phyloP scores from a whole-genome alignment of 2,797 vertebrate species.

The Melanotaenia maccullochi region DNA sequence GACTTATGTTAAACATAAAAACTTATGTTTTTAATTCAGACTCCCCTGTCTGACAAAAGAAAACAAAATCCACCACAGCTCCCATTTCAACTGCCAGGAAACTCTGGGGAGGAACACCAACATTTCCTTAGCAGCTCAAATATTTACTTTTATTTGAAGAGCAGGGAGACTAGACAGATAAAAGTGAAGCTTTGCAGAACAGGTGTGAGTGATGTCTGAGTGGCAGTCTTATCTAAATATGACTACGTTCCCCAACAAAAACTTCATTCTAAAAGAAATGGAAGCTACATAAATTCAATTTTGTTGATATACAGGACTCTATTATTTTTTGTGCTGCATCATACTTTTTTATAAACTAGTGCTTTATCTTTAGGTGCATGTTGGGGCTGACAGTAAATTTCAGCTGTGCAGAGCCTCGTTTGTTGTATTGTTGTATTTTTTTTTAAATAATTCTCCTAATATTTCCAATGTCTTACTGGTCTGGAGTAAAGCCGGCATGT shows the following conservation, averaged over 20 bases:
- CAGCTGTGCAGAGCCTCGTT: background rate
- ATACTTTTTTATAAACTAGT: background rate
- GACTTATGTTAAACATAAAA: conserved; percentile 6
- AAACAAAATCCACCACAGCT: conserved; percentile 39
- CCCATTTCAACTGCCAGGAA: conserved; percentile 62
- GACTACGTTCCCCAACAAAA: background rate
- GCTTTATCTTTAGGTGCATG: no score
- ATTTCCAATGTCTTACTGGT: background rate
- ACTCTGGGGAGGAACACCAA: conserved; percentile 33
- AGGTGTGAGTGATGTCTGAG: conserved; percentile 49
- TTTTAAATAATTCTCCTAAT: background rate
- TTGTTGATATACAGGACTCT: background rate
- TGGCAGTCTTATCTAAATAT: conserved; percentile 14
- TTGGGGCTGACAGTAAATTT: no score
- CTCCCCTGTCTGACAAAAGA: conserved; percentile 32
- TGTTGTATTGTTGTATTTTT: background rate
- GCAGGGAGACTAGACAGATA: conserved; percentile 32
- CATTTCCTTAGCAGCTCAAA: conserved; percentile 62
- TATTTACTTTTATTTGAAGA: conserved; percentile 70
- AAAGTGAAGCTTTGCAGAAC: conserved; percentile 52
- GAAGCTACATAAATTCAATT: background rate
- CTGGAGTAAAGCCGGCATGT: background rate
- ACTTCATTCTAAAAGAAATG: background rate
- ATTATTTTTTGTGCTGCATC: background rate
- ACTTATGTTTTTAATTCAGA: conserved; percentile 24